A percentile compares a stretch with the other conserved stretches of the same genome.
These are phyloP conservation scores for Pentamera pediparva DNA, from an alignment of 53 echinoderm and acorn worm species.

Conservation along the genomic window DNA sequence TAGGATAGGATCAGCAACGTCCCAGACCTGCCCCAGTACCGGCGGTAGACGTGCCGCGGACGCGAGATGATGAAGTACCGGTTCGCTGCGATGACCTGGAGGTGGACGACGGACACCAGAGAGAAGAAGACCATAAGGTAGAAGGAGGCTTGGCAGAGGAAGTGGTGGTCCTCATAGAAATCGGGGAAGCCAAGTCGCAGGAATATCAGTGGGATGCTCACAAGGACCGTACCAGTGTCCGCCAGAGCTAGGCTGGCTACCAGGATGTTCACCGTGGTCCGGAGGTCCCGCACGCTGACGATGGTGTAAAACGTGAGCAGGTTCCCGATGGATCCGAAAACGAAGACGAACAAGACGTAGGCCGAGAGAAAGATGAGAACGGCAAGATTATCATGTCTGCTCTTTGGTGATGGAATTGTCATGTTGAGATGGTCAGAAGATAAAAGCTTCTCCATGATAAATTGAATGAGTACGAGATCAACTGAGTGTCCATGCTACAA, in stretches of 20 bases:
- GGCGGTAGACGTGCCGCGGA: background rate
- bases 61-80: conserved; percentile 3
- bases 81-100: conserved; percentile 15
- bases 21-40: background rate
- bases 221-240: background rate
- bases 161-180: background rate
- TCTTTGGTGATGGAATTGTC: no score
- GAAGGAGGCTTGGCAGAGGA: background rate
- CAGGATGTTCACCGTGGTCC: background rate
- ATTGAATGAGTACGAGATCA: no score
- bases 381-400: background rate
- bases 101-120: background rate
- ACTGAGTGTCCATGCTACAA: no score
- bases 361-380: background rate
- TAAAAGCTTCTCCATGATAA: no score
- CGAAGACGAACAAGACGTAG: background rate
- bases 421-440: no score
- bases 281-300: background rate
- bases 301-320: background rate
- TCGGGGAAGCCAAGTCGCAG: background rate
- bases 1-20: background rate
- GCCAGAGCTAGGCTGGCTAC: background rate
- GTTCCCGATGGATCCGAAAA: conserved; percentile 5
- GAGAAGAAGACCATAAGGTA: background rate
- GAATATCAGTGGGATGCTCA: background rate